phyloP scores from a whole-genome alignment of 2,113 vertebrate species.

The Scopus umbretta region DNA sequence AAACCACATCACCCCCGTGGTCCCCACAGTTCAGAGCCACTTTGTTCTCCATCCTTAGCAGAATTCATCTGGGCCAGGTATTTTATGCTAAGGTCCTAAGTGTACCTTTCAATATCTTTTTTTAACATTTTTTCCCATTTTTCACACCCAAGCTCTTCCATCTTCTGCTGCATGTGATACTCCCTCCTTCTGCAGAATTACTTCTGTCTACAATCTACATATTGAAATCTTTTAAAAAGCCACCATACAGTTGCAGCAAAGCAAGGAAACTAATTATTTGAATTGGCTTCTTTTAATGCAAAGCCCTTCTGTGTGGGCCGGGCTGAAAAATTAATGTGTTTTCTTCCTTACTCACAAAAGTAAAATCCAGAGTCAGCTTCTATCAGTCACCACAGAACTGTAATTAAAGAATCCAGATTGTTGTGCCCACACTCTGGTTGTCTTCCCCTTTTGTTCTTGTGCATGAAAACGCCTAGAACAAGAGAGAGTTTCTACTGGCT shows the following conservation, averaged over 20 bases:
- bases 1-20: accelerated
- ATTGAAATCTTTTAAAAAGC: background rate
- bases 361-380: background rate
- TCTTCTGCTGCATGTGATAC: background rate
- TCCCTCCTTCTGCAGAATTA: background rate
- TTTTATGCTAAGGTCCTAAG: background rate
- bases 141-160: background rate
- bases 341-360: background rate
- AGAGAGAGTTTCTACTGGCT: background rate
- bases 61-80: background rate
- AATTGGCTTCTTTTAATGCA: background rate
- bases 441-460: background rate
- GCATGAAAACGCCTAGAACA: background rate
- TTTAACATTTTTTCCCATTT: background rate
- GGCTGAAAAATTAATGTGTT: background rate
- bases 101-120: background rate
- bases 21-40: background rate
- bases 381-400: background rate
- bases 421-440: background rate
- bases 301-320: background rate
- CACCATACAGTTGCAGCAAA: background rate
- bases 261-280: background rate
- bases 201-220: background rate
- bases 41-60: background rate
- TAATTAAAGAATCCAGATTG: background rate